Percentiles rank a stretch among this genome's conserved stretches.
phyloP scores from a whole-genome alignment of 2,797 vertebrate species.

The Chiloscyllium punctatum region DNA sequence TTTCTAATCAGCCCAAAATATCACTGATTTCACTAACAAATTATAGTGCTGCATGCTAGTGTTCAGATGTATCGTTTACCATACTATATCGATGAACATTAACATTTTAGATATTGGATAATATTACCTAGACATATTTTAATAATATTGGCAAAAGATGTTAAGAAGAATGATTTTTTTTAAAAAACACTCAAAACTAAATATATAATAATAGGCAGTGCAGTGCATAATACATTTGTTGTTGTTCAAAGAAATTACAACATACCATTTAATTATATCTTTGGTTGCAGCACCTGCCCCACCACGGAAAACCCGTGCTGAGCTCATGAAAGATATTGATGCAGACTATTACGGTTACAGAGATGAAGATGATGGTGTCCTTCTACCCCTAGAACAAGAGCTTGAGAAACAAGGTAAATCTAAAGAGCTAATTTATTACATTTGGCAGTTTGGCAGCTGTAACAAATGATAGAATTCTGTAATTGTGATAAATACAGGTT shows the following conservation, averaged over 20 bases:
- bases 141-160: not conserved
- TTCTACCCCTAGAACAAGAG: constrained; percentile 81
- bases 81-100: not conserved
- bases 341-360: constrained; percentile 94
- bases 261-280: not conserved
- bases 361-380: constrained; percentile 87
- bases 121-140: not conserved
- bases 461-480: not conserved
- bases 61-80: not conserved
- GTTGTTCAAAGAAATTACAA: not conserved
- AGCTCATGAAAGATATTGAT: constrained; percentile 92
- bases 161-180: not conserved
- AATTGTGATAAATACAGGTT: not conserved
- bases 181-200: no score
- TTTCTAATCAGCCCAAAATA: not conserved
- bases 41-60: not conserved
- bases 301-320: constrained; percentile 80
- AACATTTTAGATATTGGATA: not conserved
- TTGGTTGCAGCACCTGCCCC: constrained; percentile 71
- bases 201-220: not conserved
- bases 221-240: not conserved
- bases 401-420: constrained; percentile 74
- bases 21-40: not conserved
- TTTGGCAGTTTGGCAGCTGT: no score
- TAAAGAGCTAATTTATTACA: not conserved